Evolutionary conservation across 2,797 vertebrate species (phyloP), one percentile per base, ranked within the genome.

Genomic region (Falco concolor): DNA sequence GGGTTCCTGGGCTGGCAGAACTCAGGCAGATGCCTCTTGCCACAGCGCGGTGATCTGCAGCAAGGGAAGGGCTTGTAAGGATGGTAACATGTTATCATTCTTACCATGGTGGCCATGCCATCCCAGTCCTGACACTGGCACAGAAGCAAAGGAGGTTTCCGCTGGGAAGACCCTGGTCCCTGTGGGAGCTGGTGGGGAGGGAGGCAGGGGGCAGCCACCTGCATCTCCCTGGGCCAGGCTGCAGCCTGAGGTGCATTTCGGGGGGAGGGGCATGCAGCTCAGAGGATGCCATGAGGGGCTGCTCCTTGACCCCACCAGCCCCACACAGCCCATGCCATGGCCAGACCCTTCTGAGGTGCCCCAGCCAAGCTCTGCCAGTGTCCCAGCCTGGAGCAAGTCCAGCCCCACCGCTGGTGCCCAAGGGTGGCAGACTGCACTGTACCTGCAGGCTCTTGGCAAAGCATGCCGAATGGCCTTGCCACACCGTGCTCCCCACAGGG

Each of bases 91-190:
- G 21, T 23, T 53, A 44, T 18, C 42, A 13, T 24, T 28, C 23
- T 40, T 8, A 32, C 6, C 8, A 18, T 15, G 3, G 3, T 2
- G 21, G 68, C 21, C 9, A 5, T 8, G 8, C 21, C 27, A 2
- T 12, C 49, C 72, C 12, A 8, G n/a, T 54, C n/a, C 54, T 47
- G 42, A 11, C 22, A 18, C 70, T 17, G 32, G 20, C 40, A 22
- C 70, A 16, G 70, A 57, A 36, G 24, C 19, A 28, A 28, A 36
- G 70, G 72, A 47, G 38, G 38, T n/a, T 72, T 54, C 38, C 13
- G 68, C 21, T 2, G 21, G 28, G 50, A 45, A 70, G 27, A 52
- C 11, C 6, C 67, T 30, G 67, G 45, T 38, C 45, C 13, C n/a
- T 10, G 3, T 21, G 13, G n/a, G n/a, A 49, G 65, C n/a, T 68